A percentile compares a stretch with the other conserved stretches of the same genome.
Evolutionary conservation across 2,888 invertebrate species (phyloP).

Genomic region (Girardia tigrina): DNA sequence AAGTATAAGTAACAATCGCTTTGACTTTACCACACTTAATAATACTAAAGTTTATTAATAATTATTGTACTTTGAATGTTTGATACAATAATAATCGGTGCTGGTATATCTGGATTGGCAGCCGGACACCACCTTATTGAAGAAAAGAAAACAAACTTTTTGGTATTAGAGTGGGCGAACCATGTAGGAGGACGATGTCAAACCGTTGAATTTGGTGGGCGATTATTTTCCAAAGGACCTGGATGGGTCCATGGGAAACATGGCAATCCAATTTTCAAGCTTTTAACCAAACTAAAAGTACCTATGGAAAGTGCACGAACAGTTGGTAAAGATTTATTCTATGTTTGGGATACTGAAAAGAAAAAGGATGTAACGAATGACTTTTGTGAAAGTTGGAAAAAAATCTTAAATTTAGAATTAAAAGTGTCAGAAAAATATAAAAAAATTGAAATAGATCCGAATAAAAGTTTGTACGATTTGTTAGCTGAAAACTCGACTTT

Average conservation of each 20-base stretch:
- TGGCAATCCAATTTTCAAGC: neutral
- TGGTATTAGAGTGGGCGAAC: neutral
- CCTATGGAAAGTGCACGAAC: neutral
- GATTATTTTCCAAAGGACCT: neutral
- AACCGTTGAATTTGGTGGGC: neutral
- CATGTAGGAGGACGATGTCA: neutral
- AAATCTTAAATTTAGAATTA: neutral
- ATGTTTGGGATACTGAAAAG: neutral
- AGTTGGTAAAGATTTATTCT: neutral
- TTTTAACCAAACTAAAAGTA: neutral
- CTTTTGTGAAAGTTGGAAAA: neutral
- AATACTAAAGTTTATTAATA: too few species aligned
- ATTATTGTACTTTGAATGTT: too few species aligned
- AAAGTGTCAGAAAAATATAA: neutral
- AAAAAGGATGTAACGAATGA: neutral
- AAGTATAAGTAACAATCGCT: too few species aligned
- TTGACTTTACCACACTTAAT: too few species aligned
- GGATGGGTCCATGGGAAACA: slow-evolving; percentile 1
- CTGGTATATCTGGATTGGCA: neutral
- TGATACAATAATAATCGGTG: neutral
- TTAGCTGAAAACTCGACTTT: neutral
- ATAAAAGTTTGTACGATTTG: neutral
- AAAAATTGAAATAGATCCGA: neutral
- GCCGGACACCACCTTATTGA: neutral
- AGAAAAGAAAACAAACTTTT: neutral